Conservation (phyloP, 2,797 vertebrate genomes). For the Eleutherodactylus coqui region DNA sequence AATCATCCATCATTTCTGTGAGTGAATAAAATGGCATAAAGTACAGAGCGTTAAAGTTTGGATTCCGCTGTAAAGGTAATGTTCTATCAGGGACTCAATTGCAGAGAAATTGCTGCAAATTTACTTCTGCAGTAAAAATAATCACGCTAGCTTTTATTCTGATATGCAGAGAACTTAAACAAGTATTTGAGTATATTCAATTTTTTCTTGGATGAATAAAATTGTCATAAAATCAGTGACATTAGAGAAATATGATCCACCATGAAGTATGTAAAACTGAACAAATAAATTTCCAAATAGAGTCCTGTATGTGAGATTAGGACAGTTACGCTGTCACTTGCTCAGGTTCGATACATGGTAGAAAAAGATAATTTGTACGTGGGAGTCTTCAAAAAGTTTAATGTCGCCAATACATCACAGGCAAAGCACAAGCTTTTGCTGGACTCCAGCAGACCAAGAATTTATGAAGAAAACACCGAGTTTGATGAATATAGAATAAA, state of each 20-base stretch:
- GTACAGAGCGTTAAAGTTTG: slow-evolving; percentile 53
- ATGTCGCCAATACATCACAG: slow-evolving; percentile 32
- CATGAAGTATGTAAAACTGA: slow-evolving; percentile 12
- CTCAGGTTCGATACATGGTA: slow-evolving; percentile 11
- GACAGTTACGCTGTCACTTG: background rate
- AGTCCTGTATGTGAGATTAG: slow-evolving; percentile 21
- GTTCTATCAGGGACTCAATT: slow-evolving; percentile 49
- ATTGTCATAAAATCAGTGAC: slow-evolving; percentile 50
- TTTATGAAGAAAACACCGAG: slow-evolving; percentile 1
- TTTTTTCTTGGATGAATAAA: slow-evolving; percentile 44
- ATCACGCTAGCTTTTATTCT: slow-evolving; percentile 55
- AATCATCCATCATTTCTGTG: slow-evolving; percentile 91
- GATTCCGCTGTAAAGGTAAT: slow-evolving; percentile 56
- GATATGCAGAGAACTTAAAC: slow-evolving; percentile 20
- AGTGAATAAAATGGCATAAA: slow-evolving; percentile 64
- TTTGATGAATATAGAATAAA: slow-evolving; percentile 40
- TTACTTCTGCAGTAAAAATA: slow-evolving; percentile 43
- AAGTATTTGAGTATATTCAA: slow-evolving; percentile 31
- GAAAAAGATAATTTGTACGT: slow-evolving; percentile 26
- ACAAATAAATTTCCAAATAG: slow-evolving; percentile 22
- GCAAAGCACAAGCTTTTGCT: background rate
- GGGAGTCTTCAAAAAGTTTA: slow-evolving; percentile 38
- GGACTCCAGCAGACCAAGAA: slow-evolving; percentile 9
- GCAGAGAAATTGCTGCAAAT: slow-evolving; percentile 57
- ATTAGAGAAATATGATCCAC: slow-evolving; percentile 34